A percentile compares a stretch with the other conserved stretches of the same genome.
Evolutionary conservation across 1,140 invertebrate genomes (phyloP).

Genomic region (Planococcus citri): DNA sequence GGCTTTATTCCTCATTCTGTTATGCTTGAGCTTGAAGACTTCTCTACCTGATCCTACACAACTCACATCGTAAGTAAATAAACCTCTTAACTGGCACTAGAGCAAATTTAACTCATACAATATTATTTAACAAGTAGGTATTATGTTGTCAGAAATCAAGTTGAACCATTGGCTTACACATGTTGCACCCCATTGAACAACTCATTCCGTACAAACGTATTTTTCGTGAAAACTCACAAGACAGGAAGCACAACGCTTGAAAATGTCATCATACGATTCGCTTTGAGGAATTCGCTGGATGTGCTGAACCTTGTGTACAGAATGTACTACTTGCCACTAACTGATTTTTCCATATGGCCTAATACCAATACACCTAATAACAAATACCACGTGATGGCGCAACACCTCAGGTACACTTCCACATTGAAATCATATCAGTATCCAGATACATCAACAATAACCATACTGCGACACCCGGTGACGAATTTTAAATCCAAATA

Average conservation of each 20-base stretch:
- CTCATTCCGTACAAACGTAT: constrained; percentile 24
- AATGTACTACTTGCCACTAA: constrained; percentile 28
- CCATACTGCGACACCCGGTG: constrained; percentile 35
- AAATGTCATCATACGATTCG: constrained; percentile 38
- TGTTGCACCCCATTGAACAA: background rate
- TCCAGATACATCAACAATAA: constrained; percentile 31
- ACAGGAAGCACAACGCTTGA: constrained; percentile 38
- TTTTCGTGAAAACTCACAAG: constrained; percentile 40
- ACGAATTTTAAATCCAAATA: constrained; percentile 34
- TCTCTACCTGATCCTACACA: too few relatives aligned
- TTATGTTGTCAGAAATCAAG: too few relatives aligned
- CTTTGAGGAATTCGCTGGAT: constrained; percentile 31
- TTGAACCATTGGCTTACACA: too few relatives aligned
- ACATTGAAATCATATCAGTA: constrained; percentile 32
- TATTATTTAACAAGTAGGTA: too few relatives aligned
- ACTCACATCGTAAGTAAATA: too few relatives aligned
- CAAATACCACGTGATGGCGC: constrained; percentile 30
- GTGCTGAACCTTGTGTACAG: constrained; percentile 37
- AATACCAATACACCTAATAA: background rate
- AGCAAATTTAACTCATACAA: too few relatives aligned
- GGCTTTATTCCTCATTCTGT: too few relatives aligned
- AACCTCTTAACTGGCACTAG: too few relatives aligned
- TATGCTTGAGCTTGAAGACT: too few relatives aligned
- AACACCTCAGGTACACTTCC: constrained; percentile 32
- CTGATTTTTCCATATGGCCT: background rate